phyloP scores from a whole-genome alignment of 37 sponge, comb jelly and placozoan species.

The Aphrocallistes beatrix region DNA sequence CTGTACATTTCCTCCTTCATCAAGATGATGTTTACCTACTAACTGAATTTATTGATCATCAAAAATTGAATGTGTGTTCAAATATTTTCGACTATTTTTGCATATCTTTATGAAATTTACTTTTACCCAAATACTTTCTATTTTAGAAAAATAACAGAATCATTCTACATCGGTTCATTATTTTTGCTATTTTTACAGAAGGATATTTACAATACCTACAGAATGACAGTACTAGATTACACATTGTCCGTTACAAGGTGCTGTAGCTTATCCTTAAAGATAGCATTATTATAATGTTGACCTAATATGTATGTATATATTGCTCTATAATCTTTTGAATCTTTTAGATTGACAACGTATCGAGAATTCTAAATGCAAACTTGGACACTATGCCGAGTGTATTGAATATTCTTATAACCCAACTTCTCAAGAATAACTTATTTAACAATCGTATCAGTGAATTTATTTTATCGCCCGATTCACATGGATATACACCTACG shows the following conservation, averaged over 20 bases:
- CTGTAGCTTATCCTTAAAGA: too few species aligned
- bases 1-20: neutral
- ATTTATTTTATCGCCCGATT: neutral
- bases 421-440: neutral
- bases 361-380: neutral
- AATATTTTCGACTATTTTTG: too few species aligned
- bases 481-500: neutral
- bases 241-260: too few species aligned
- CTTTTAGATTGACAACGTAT: neutral
- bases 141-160: neutral
- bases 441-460: neutral
- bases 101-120: neutral
- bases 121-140: neutral
- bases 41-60: neutral
- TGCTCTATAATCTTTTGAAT: too few species aligned
- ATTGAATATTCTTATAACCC: neutral
- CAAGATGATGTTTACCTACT: neutral
- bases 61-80: neutral
- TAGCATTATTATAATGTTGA: too few species aligned
- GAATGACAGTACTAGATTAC: too few species aligned
- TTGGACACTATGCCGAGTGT: neutral
- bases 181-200: constrained; percentile 8
- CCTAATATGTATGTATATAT: too few species aligned
- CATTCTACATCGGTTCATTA: neutral
- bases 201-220: neutral